Conservation (phyloP, 2,888 invertebrate genomes). For the Corythucha ciliata region DNA sequence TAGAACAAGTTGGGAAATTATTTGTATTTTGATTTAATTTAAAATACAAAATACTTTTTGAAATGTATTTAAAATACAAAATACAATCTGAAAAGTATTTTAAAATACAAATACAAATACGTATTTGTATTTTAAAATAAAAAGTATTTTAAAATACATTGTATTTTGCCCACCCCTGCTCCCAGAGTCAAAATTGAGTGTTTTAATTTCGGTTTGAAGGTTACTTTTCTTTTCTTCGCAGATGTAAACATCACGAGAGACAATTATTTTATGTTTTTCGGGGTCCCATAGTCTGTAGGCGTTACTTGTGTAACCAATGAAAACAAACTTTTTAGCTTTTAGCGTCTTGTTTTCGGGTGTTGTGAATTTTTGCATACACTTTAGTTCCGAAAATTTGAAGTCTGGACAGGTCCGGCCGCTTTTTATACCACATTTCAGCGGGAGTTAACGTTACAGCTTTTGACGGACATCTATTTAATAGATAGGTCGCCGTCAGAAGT, state of each 20-base stretch:
- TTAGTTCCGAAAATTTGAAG: conserved; percentile 37
- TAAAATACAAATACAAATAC: too few species aligned
- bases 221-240: background rate
- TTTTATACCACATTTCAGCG: conserved; percentile 35
- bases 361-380: conserved; percentile 35
- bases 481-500: conserved; percentile 32
- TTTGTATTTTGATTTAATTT: too few species aligned
- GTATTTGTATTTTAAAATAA: too few species aligned
- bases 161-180: too few species aligned
- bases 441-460: conserved; percentile 29
- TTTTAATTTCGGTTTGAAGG: too few species aligned
- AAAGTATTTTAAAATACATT: too few species aligned
- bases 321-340: conserved; percentile 34
- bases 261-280: conserved; percentile 26
- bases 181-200: too few species aligned
- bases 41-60: too few species aligned
- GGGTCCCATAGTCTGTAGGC: conserved; percentile 34
- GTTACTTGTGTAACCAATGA: conserved; percentile 34
- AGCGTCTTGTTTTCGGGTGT: conserved; percentile 36
- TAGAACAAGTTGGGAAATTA: too few species aligned
- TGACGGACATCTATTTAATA: conserved; percentile 36
- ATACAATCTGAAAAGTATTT: too few species aligned
- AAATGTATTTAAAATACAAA: too few species aligned
- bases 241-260: conserved; percentile 8
- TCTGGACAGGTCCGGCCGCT: conserved; percentile 36